These are phyloP conservation scores for Sthenelais limicola DNA, from an alignment of 2,888 invertebrate genomes.

Conservation along the genomic window DNA sequence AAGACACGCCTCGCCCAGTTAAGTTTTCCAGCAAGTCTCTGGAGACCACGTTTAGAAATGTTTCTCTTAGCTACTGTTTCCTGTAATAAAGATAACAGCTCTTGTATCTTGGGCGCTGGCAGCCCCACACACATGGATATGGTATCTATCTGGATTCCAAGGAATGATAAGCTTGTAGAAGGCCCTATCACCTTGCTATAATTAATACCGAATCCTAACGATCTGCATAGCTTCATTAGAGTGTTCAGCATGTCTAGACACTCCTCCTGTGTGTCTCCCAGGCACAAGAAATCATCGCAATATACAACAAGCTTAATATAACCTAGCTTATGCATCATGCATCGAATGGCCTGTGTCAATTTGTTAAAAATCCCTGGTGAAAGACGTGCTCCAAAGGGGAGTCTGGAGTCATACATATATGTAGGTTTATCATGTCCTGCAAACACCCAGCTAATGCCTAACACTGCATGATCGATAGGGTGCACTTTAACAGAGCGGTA, in stretches of 20 bases:
- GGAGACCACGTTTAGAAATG: neutral
- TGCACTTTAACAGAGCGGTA: neutral
- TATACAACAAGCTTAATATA: neutral
- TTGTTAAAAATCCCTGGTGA: neutral
- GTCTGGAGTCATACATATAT: neutral
- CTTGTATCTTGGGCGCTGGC: neutral
- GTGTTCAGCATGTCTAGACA: neutral
- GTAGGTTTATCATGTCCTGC: neutral
- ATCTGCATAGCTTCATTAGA: neutral
- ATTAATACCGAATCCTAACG: conserved; percentile 5
- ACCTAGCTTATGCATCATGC: neutral
- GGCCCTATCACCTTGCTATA: conserved; percentile 11
- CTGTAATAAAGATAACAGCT: neutral
- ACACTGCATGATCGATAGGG: neutral
- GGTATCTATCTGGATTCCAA: neutral
- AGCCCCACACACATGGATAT: neutral
- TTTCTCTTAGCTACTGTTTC: neutral
- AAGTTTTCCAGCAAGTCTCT: neutral
- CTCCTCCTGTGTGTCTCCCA: neutral
- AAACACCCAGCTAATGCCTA: neutral
- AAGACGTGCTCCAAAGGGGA: conserved; percentile 12
- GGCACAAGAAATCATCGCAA: neutral
- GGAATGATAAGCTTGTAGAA: neutral
- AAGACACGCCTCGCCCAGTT: too few species aligned
- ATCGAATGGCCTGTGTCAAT: neutral